Evolutionary conservation across 2,113 vertebrate species (phyloP).

Genomic region (Pollachius pollachius): DNA sequence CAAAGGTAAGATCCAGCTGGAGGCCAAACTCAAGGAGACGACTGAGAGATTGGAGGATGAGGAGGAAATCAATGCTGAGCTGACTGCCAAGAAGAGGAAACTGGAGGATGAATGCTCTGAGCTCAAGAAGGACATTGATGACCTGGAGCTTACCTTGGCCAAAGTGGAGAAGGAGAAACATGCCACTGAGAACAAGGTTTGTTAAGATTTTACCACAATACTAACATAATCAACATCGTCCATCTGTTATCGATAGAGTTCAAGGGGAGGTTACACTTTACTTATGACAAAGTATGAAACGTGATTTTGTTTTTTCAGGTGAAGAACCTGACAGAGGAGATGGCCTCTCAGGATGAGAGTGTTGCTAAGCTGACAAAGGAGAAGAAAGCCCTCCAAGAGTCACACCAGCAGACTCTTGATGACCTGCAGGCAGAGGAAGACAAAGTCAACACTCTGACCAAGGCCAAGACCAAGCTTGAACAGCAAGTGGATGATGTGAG

Average conservation of each 20-base stretch:
- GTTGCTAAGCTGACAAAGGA: conserved; percentile 75
- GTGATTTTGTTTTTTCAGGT: conserved; percentile 19
- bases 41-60: neutral
- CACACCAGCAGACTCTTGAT: conserved; percentile 74
- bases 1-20: neutral
- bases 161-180: too few species aligned
- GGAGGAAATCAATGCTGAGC: conserved; percentile 2
- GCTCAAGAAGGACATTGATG: neutral
- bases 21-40: neutral
- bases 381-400: conserved; percentile 75
- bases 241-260: too few species aligned
- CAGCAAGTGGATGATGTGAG: conserved; percentile 56
- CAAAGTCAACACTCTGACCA: too few species aligned
- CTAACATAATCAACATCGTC: too few species aligned
- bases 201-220: too few species aligned
- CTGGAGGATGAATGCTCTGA: neutral
- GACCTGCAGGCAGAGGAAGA: conserved; percentile 73
- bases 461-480: too few species aligned
- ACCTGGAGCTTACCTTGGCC: too few species aligned
- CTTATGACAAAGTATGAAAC: too few species aligned
- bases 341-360: conserved; percentile 68
- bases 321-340: conserved; percentile 49
- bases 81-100: neutral
- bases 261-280: too few species aligned
- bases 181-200: conserved; percentile 1